Base-by-base conservation (phyloP, 2,797 vertebrate genomes). In the Molossus molossus region DNA sequence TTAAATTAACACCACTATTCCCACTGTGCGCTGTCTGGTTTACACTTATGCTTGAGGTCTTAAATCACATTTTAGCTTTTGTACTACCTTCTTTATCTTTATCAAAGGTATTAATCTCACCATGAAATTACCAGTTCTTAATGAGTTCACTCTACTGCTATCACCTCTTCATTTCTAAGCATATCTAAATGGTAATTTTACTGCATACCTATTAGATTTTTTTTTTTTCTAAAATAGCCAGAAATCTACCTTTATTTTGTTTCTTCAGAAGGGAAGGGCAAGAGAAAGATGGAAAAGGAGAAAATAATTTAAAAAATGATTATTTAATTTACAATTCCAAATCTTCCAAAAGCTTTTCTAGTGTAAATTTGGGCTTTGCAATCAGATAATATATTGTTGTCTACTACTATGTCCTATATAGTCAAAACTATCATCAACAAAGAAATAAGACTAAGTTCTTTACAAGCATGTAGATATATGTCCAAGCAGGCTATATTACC, bases 181-280 rank as follows among this genome's bases (percentile, higher is more conserved):
- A 92, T 87, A 93, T 37, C 48, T 84, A 58, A 95, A 79, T 81
- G 27, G 62, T 25, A 79, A 87, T 37, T 95, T 48, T 82, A 18
- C 29, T 17, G 18, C 80, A 23, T 37, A 92, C 21, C 45, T 76
- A 92, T 33, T 33, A 33, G 33, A 33, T 33, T 33, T 33, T 33
- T 33, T 33, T 33, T 33, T 33, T 33, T 33, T 33, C 33, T 95
- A 92, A 90, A 94, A 88, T 64, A 89, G 15, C 65, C 65, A 93
- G 65, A 95, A 94, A 82, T 48, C 57, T 37, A 92, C 93, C 87
- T 73, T 84, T 73, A 94, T 33, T 86, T 90, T 65, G 48, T 94
- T 95, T 88, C 37, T 29, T 97, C 27, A 75, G 60, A 92, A 13
- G 62, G 85, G 3, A 95, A 25, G n/a, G 6, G 55, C 64, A 45